Evolutionary conservation across 1,140 invertebrate species (phyloP).

Genomic region (Penaeus vannamei): DNA sequence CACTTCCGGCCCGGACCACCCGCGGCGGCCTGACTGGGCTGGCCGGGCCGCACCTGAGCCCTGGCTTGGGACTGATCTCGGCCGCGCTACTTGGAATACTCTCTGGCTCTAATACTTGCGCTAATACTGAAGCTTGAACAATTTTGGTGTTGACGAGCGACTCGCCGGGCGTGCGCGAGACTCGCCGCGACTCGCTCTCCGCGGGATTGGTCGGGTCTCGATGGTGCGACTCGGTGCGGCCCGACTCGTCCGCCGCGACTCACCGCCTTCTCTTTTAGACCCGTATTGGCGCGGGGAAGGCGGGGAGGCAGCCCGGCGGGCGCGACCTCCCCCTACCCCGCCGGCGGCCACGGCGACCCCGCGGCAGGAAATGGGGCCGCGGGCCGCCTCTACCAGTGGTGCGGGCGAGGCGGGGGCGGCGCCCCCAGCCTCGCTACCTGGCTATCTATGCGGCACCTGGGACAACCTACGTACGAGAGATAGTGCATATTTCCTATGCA

Average conservation of each 20-base stretch:
- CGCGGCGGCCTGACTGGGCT: conserved; percentile 23
- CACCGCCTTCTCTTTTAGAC: conserved; percentile 45
- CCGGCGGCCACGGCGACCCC: conserved; percentile 27
- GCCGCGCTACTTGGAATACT: conserved; percentile 2
- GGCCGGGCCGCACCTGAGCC: conserved; percentile 38
- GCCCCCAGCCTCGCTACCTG: conserved; percentile 37
- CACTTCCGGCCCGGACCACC: background rate
- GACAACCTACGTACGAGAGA: conserved; percentile 65
- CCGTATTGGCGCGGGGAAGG: conserved; percentile 53
- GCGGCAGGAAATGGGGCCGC: conserved; percentile 4
- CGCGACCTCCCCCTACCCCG: conserved; percentile 32
- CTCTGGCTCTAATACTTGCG: conserved; percentile 27
- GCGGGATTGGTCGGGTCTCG: too few relatives aligned
- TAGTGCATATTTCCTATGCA: conserved; percentile 67
- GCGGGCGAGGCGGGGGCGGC: conserved; percentile 4
- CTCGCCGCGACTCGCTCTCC: too few relatives aligned
- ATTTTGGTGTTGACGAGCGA: background rate
- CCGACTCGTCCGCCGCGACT: background rate
- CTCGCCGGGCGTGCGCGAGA: background rate
- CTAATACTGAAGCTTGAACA: conserved; percentile 38
- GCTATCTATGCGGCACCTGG: conserved; percentile 55
- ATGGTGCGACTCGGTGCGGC: too few relatives aligned
- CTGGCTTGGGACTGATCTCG: background rate
- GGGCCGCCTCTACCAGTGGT: conserved; percentile 7
- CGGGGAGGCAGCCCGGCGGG: conserved; percentile 38